Percentiles rank a stretch among this genome's conserved stretches.
Evolutionary conservation across 2,113 vertebrate genomes (phyloP).

Genomic region (Plecturocebus donacophilus): DNA sequence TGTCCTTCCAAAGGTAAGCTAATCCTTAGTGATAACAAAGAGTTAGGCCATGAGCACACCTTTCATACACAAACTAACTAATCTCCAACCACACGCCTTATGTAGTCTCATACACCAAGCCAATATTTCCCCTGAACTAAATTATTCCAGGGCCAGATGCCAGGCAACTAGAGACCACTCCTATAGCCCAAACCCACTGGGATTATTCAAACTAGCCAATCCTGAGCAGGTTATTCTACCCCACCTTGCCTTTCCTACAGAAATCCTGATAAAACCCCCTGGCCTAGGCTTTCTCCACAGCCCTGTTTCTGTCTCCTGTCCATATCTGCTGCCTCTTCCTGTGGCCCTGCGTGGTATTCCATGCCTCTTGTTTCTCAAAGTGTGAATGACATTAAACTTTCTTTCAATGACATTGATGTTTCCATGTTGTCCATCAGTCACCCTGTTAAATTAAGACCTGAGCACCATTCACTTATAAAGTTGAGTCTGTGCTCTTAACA

Average conservation of each 20-base stretch:
- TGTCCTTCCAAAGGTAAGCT: neutral
- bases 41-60: neutral
- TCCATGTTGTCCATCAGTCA: neutral
- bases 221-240: neutral
- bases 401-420: neutral
- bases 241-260: neutral
- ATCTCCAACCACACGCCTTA: neutral
- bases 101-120: neutral
- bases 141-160: neutral
- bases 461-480: neutral
- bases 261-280: neutral
- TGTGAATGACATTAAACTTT: neutral
- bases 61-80: neutral
- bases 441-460: neutral
- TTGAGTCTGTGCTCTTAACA: neutral
- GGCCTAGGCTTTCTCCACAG: rapidly evolving
- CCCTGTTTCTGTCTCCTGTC: neutral
- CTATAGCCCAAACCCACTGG: neutral
- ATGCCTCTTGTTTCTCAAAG: neutral
- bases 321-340: neutral
- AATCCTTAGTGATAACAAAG: neutral
- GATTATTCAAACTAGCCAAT: neutral
- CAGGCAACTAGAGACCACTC: neutral
- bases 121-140: neutral
- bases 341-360: rapidly evolving